These are phyloP conservation scores for Caerostris darwini DNA, from an alignment of 1,140 invertebrate species.

Conservation along the genomic window DNA sequence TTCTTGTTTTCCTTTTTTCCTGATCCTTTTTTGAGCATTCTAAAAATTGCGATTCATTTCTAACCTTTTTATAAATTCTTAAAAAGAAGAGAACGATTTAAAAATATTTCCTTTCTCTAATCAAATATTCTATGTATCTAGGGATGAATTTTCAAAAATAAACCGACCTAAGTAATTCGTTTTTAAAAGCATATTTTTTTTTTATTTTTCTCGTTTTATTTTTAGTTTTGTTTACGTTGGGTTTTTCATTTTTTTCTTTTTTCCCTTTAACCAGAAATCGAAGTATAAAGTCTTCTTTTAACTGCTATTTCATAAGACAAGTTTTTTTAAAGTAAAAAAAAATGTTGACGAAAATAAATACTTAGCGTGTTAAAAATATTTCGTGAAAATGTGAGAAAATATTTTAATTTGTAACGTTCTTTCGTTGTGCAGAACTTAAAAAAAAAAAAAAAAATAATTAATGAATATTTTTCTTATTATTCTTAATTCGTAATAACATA, in stretches of 20 bases:
- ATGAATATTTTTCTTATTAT: too few species aligned
- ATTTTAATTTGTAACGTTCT: background rate
- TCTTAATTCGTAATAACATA: too few species aligned
- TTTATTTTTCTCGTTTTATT: background rate
- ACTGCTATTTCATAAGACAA: too few species aligned
- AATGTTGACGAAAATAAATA: background rate
- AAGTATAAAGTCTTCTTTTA: background rate
- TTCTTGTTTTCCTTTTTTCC: too few species aligned
- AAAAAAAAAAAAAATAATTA: too few species aligned
- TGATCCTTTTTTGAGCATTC: too few species aligned
- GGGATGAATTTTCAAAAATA: background rate
- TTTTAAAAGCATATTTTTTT: background rate
- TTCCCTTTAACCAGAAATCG: background rate
- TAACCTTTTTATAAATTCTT: too few species aligned
- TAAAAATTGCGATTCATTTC: too few species aligned
- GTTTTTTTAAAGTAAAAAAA: too few species aligned
- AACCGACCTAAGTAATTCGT: background rate
- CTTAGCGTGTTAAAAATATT: background rate
- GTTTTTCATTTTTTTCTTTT: background rate
- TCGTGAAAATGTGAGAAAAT: background rate
- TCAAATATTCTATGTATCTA: background rate
- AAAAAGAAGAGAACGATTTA: too few species aligned
- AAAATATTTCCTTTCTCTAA: background rate
- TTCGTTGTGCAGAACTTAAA: too few species aligned
- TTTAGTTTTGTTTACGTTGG: too few species aligned